phyloP scores from a whole-genome alignment of 1,140 invertebrate genomes.

The Drosophila funebris region DNA sequence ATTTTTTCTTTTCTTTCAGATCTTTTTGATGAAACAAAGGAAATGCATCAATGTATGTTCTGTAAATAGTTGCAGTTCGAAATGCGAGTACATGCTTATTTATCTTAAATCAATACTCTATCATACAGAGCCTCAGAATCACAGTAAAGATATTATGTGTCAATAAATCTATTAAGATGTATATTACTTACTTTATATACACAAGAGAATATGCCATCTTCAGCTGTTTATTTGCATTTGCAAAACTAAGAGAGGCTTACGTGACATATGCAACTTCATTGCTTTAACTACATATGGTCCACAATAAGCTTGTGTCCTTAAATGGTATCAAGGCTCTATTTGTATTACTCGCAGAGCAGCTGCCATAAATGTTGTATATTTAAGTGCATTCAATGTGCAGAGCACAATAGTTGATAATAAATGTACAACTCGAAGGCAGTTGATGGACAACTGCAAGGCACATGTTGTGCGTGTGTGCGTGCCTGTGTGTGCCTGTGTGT shows the following conservation, averaged over 20 bases:
- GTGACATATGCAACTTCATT: background rate
- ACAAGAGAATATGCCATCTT: background rate
- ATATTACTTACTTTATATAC: background rate
- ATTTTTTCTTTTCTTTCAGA: too few relatives aligned
- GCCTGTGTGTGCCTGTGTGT: too few relatives aligned
- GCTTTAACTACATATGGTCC: background rate
- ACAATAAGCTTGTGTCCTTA: background rate
- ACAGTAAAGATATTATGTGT: too few relatives aligned
- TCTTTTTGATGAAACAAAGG: too few relatives aligned
- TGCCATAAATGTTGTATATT: background rate
- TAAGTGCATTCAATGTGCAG: background rate
- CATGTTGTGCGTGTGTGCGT: too few relatives aligned
- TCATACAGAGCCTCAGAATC: too few relatives aligned
- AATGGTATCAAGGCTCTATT: background rate
- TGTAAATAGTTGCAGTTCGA: too few relatives aligned
- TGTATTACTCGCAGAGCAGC: background rate
- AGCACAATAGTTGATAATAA: background rate
- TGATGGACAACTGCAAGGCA: background rate
- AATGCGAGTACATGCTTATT: too few relatives aligned
- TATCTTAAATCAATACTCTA: too few relatives aligned
- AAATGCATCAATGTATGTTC: too few relatives aligned
- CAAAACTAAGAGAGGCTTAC: background rate
- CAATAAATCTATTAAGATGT: background rate
- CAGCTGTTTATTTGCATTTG: background rate
- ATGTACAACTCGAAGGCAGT: background rate